Percentiles rank a stretch among this genome's conserved stretches.
phyloP scores from a whole-genome alignment of 23 tunicate species.

The Styela clava region DNA sequence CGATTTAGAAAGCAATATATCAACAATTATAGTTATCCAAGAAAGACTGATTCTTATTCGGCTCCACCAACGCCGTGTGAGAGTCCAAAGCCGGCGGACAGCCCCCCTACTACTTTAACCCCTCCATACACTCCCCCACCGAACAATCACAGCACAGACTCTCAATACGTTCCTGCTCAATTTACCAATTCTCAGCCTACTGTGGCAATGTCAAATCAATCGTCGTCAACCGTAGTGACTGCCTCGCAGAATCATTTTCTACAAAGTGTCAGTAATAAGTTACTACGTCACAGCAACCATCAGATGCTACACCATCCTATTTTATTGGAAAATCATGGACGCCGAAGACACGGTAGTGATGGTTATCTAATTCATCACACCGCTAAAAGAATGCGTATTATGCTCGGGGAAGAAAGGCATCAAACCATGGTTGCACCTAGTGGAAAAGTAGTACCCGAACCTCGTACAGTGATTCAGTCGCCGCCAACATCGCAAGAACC shows the following conservation, averaged over 20 bases:
- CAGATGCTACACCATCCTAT: conserved; percentile 13
- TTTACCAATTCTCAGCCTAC: conserved; percentile 66
- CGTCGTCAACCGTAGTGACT: conserved; percentile 51
- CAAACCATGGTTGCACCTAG: neutral
- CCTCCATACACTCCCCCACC: conserved; percentile 82
- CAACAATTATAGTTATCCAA: conserved; percentile 37
- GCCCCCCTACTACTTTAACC: conserved; percentile 35
- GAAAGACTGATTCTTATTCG: conserved; percentile 25
- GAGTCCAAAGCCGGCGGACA: conserved; percentile 40
- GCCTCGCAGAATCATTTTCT: conserved; percentile 41
- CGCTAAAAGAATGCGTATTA: conserved; percentile 24
- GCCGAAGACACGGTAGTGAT: conserved; percentile 32
- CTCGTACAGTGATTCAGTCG: neutral
- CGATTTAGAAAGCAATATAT: conserved; percentile 67
- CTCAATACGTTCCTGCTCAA: conserved; percentile 53
- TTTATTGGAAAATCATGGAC: neutral
- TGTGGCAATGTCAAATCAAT: conserved; percentile 59
- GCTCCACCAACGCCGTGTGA: conserved; percentile 27
- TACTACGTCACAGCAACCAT: conserved; percentile 45
- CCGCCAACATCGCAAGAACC: neutral
- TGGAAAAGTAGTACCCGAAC: neutral
- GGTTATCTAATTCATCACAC: conserved; percentile 15
- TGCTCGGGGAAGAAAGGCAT: conserved; percentile 15
- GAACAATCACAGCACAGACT: conserved; percentile 28
- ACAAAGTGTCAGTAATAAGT: conserved; percentile 27